A percentile compares a stretch with the other conserved stretches of the same genome.
Conservation (phyloP, 1,140 invertebrate species). For the Neomicropteryx cornuta region DNA sequence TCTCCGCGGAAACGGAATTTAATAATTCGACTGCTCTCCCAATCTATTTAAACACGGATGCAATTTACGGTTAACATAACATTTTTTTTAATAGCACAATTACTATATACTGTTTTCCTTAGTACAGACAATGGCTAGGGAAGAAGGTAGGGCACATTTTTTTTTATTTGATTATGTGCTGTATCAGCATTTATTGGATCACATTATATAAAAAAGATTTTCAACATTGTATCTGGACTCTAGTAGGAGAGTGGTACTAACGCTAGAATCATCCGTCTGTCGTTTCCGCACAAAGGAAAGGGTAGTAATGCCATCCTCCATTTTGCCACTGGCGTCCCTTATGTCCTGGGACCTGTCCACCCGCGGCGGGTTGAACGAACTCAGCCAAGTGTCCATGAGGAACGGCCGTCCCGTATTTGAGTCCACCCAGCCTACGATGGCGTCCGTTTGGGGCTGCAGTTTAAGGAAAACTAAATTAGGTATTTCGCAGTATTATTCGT, state of each 20-base stretch:
- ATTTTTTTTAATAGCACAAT: no score
- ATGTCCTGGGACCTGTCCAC: conserved; percentile 68
- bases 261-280: conserved; percentile 61
- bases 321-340: conserved; percentile 53
- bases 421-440: conserved; percentile 81
- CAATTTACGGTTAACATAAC: no score
- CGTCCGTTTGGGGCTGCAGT: conserved; percentile 64
- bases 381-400: conserved; percentile 81
- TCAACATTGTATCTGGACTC: no score
- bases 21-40: no score
- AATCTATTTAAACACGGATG: no score
- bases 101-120: no score
- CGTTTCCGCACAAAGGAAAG: conserved; percentile 72
- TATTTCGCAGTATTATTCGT: neutral
- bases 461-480: conserved; percentile 7
- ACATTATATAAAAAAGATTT: no score
- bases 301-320: conserved; percentile 66
- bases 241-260: conserved; percentile 16
- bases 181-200: no score
- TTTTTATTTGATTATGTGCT: no score
- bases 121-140: no score
- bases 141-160: no score
- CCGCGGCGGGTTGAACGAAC: conserved; percentile 62
- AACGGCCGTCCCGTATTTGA: conserved; percentile 59
- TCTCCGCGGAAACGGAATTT: no score